phyloP scores from a whole-genome alignment of 1,140 invertebrate genomes.

The Diploscapter pachys region DNA sequence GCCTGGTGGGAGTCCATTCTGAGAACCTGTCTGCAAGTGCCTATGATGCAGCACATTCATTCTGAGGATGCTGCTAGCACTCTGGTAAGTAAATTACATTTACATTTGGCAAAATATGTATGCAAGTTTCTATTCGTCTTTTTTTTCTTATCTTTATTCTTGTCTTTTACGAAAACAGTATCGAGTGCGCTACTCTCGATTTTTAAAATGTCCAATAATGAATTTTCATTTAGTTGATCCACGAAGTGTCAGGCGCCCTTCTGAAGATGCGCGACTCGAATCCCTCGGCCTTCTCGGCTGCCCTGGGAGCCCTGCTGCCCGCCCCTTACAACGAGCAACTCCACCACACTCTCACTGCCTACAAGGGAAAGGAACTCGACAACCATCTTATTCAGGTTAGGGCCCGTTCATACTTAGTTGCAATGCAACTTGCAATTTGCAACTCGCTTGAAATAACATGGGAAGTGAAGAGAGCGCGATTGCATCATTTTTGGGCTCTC shows the following conservation, averaged over 20 bases:
- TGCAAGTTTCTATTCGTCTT: too few species aligned
- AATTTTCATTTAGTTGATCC: background rate
- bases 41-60: constrained; percentile 17
- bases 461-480: too few species aligned
- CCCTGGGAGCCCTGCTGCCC: background rate
- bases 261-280: background rate
- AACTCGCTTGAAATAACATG: too few species aligned
- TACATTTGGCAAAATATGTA: too few species aligned
- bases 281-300: background rate
- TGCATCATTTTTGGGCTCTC: too few species aligned
- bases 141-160: background rate
- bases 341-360: background rate
- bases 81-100: background rate
- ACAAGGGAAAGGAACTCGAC: constrained; percentile 1
- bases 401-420: too few species aligned
- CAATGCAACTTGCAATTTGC: too few species aligned
- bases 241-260: constrained; percentile 7
- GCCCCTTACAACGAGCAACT: background rate
- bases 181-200: too few species aligned
- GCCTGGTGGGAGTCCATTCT: constrained; percentile 15
- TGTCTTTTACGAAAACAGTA: background rate
- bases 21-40: constrained; percentile 16
- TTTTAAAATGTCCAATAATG: too few species aligned
- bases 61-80: constrained; percentile 28
- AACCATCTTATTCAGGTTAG: background rate